Base-by-base conservation (phyloP, 2,797 vertebrate species). In the Centropyge bicolor region DNA sequence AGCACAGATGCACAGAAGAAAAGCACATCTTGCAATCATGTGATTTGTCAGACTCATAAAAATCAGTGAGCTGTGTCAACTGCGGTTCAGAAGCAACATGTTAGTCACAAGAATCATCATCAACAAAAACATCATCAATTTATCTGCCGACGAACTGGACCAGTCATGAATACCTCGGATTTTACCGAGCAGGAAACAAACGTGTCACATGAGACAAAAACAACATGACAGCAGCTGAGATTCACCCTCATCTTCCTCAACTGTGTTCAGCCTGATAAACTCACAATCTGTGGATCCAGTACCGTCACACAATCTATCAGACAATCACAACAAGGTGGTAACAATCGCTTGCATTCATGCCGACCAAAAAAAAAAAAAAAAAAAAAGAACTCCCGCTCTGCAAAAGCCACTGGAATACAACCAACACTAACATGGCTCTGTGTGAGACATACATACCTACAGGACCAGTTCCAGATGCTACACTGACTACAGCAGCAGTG, bases 381-480 rank as follows among this genome's bases (percentile, higher is more conserved):
- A 22, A 62, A 2, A 45, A 60, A 80, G 4, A 1, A 41, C 36
- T 36, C 16, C 36, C 24, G 31, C 38, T 45, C 52, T 67, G 19
- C 9, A 27, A 4, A 38, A 67, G n/a, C 40, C 6, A 8, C 9
- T 48, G 19, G 16, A 69, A 40, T 10, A 60, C 27, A 35, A 64
- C 36, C 82, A 66, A 57, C 0, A 0, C 61, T 74, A 67, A 81
- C 41, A 57, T 1, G 0, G 4, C 64, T 61, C 38, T 31, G 38
- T 0, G 24, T 9, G 66, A 31, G 46, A 66, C 71, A 1, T 70
- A 93, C 92, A 4, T 81, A 93, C 89, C 94, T 93, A 74, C 19
- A 51, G 49, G 76, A 69, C 22, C 64, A 49, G 75, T 38, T 90
- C 72, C 80, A 48, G 77, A 81, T 63, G 80, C 84, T 69, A 16